Conservation (phyloP, 2,888 invertebrate genomes). For the Lottia scabra region DNA sequence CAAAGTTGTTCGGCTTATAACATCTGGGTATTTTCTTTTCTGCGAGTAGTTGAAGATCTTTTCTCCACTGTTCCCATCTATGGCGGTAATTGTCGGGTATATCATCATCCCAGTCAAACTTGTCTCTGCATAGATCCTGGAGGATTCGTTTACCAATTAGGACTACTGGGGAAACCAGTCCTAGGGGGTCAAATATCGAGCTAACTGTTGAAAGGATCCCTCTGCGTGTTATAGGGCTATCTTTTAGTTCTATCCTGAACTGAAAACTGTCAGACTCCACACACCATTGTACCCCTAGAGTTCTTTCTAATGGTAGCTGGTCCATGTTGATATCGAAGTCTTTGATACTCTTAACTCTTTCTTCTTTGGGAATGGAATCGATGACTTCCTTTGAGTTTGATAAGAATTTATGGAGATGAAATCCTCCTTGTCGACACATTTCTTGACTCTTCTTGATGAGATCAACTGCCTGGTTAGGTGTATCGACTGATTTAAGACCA, state of each 20-base stretch:
- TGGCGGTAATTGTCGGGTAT: neutral
- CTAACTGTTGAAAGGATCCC: constrained; percentile 4
- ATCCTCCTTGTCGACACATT: neutral
- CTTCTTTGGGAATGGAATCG: neutral
- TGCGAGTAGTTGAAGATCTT: neutral
- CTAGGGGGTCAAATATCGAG: constrained; percentile 9
- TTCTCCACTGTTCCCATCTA: constrained; percentile 6
- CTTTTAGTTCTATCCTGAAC: neutral
- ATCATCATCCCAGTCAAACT: constrained; percentile 10
- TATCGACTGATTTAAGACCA: constrained; percentile 10
- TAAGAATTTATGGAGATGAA: constrained; percentile 5
- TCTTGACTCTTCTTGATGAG: neutral
- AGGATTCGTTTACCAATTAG: constrained; percentile 9
- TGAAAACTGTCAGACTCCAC: constrained; percentile 2
- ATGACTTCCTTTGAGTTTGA: constrained; percentile 7
- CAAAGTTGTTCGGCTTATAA: neutral
- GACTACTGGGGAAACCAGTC: constrained; percentile 8
- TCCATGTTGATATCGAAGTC: too few relatives aligned
- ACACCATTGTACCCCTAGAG: constrained; percentile 10
- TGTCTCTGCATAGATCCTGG: neutral
- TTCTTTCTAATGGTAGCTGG: constrained; percentile 5
- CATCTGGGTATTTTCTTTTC: neutral
- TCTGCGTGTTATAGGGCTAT: neutral
- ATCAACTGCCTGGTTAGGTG: neutral
- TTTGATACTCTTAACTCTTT: neutral